Base-by-base conservation (phyloP, 1,140 invertebrate genomes). In the Triops longicaudatus region DNA sequence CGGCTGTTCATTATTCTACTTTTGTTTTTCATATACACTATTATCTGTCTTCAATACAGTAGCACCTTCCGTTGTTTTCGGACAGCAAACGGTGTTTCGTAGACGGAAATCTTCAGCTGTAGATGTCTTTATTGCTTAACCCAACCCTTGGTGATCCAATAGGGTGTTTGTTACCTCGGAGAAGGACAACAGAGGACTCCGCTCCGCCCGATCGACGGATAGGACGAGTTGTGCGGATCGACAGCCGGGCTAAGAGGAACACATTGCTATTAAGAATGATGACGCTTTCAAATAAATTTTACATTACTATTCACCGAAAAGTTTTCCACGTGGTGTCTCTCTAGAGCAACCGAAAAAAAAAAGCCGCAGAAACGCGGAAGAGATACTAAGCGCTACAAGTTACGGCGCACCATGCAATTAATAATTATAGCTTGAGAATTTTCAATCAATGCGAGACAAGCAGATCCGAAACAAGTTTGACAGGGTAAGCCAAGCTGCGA, bases 111-210 rank as follows among this genome's bases (percentile, higher is more conserved):
- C 76, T 73, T 73, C 31, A 73, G 78, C 75, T 79, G 78, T 41
- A 77, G 78, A 71, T 76, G 78, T 76, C 76, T 76, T n/a, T 11
- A 74, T 77, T 17, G 37, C 72, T n/a, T 9, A 74, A 74, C 72
- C 44, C 63, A 73, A 43, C 80, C 76, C 79, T 41, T 82, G 80
- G 76, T 91, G 89, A 84, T 90, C 90, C 84, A 91, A 88, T 80
- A 91, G 84, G 80, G 91, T 91, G 86, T 91, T 91, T 82, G 91
- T 92, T 87, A 92, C 90, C 89, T 92, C 90, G 87, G 90, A 91
- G 88, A 92, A 90, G 86, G 91, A 91, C 87, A 92, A 82, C 88
- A 92, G 81, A 88, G 91, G 90, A 90, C 90, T 91, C 85, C 89
- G 88, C 86, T 91, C 89, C 85, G 87, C 86, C 85, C 90, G 87